phyloP scores from a whole-genome alignment of 2,113 vertebrate genomes.

The Lagopus leucura region DNA sequence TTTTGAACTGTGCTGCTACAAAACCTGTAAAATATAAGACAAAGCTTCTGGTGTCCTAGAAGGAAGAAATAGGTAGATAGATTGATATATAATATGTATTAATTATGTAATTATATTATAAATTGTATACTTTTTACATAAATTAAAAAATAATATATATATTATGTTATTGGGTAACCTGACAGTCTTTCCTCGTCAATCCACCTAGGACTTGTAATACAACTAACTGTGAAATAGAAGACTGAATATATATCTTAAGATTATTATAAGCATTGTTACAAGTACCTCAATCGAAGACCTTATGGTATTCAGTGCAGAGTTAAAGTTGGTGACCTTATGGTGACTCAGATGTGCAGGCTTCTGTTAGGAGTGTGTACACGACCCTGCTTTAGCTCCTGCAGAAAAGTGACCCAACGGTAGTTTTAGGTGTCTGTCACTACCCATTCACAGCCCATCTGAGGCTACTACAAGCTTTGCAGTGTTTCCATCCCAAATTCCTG shows the following conservation, averaged over 20 bases:
- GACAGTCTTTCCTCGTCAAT: not conserved
- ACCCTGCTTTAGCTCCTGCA: not conserved
- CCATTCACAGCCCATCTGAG: not conserved
- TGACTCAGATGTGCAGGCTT: not conserved
- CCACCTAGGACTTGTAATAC: not conserved
- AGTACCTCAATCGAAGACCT: not conserved
- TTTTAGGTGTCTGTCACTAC: not conserved
- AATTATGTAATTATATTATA: too few relatives aligned
- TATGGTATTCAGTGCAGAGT: not conserved
- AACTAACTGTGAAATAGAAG: not conserved
- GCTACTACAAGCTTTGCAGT: not conserved
- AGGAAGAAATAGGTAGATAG: not conserved
- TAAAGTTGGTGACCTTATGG: not conserved
- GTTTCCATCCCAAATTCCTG: not conserved
- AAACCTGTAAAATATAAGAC: not conserved
- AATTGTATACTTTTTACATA: too few relatives aligned
- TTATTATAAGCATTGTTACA: not conserved
- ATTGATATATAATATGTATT: too few relatives aligned
- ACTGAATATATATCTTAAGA: not conserved
- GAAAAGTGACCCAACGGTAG: not conserved
- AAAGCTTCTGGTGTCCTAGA: not conserved
- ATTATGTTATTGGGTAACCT: not conserved
- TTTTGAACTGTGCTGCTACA: not conserved
- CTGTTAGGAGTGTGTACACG: not conserved
- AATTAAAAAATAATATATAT: not conserved